phyloP scores from a whole-genome alignment of 2,113 vertebrate genomes.

The Nothobranchius furzeri region DNA sequence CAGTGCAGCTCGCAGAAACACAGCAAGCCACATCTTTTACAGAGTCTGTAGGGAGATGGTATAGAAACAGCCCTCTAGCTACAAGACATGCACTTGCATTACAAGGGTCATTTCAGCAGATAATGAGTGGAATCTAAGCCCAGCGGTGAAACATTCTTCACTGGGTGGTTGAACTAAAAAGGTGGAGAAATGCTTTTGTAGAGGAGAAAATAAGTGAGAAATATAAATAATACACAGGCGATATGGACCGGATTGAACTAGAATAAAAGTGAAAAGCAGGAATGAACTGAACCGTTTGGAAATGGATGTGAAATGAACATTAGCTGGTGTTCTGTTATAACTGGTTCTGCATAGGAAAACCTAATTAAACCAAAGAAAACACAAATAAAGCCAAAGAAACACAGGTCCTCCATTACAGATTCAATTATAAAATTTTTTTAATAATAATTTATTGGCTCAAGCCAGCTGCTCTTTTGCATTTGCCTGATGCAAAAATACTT shows the following conservation, averaged over 20 bases:
- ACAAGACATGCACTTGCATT: constrained; percentile 29
- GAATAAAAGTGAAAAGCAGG: not conserved
- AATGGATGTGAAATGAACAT: not conserved
- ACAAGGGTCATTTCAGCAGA: constrained; percentile 56
- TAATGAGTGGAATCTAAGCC: constrained; percentile 61
- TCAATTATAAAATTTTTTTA: constrained; percentile 36
- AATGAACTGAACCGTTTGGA: not conserved
- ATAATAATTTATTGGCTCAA: too few species aligned
- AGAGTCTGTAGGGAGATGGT: constrained; percentile 16
- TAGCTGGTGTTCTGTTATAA: not conserved
- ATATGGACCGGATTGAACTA: not conserved
- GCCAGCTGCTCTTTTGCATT: too few species aligned
- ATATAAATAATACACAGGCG: not conserved
- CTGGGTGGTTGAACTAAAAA: constrained; percentile 41
- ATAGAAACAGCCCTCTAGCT: constrained; percentile 24
- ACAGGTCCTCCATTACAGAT: constrained; percentile 47
- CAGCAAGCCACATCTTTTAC: not conserved
- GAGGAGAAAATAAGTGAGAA: constrained; percentile 18
- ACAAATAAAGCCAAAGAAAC: constrained; percentile 19
- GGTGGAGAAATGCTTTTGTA: constrained; percentile 14
- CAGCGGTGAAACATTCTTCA: constrained; percentile 47
- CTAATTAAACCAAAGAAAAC: constrained; percentile 13
- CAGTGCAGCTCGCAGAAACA: not conserved
- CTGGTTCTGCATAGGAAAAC: not conserved
- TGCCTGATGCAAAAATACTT: too few species aligned